phyloP scores from a whole-genome alignment of 2,888 invertebrate species.

The Polydrusus tereticollis region DNA sequence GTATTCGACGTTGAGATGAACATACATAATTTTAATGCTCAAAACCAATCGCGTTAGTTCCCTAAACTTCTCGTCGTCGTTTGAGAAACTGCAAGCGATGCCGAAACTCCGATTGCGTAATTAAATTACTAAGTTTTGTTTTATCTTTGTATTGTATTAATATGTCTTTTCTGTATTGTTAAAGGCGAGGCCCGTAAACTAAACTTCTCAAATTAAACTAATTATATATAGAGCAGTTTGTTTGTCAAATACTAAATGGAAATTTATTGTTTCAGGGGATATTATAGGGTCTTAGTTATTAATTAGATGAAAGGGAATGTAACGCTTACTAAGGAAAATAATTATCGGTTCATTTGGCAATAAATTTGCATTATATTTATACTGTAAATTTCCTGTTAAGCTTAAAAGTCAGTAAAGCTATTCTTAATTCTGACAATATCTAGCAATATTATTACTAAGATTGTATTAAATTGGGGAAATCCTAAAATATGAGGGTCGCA shows the following conservation, averaged over 20 bases:
- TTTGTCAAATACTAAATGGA: conserved; percentile 54
- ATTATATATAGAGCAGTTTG: conserved; percentile 54
- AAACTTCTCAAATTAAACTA: conserved; percentile 53
- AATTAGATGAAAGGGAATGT: conserved; percentile 4
- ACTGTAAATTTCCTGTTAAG: too few relatives aligned
- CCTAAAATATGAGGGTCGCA: too few relatives aligned
- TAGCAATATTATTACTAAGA: too few relatives aligned
- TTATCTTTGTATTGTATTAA: conserved; percentile 48
- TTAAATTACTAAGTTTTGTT: conserved; percentile 48
- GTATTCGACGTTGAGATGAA: background rate
- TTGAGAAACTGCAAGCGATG: conserved; percentile 33
- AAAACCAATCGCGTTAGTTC: conserved; percentile 39
- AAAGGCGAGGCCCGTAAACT: conserved; percentile 34
- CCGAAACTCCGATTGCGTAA: conserved; percentile 40
- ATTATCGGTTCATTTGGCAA: conserved; percentile 6
- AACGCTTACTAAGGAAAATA: conserved; percentile 10
- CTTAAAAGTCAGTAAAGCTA: too few relatives aligned
- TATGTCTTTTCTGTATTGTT: conserved; percentile 51
- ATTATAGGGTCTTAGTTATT: background rate
- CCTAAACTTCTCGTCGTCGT: conserved; percentile 36
- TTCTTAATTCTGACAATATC: too few relatives aligned
- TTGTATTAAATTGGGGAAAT: too few relatives aligned
- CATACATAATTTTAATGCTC: conserved; percentile 15
- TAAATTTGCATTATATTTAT: background rate
- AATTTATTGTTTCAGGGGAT: conserved; percentile 51